Conservation (phyloP, 2,797 vertebrate genomes). For the Ibycter americanus region DNA sequence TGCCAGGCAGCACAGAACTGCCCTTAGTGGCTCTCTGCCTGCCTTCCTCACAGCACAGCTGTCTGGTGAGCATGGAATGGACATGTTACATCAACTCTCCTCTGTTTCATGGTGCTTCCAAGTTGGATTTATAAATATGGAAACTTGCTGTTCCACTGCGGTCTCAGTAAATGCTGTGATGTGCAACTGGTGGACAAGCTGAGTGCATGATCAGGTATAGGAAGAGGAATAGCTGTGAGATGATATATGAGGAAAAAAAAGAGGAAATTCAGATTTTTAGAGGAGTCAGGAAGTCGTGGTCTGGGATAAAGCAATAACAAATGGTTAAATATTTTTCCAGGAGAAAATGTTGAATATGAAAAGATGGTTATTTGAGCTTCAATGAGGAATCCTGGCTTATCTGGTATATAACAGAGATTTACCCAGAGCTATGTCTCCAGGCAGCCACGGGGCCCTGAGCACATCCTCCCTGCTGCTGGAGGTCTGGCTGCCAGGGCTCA, state of each 20-base stretch:
- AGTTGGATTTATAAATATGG: not conserved
- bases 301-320: not conserved
- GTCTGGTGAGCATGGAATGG: not conserved
- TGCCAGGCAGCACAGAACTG: not conserved
- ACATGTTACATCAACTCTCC: accelerated
- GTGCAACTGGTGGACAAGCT: not conserved
- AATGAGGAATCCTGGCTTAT: not conserved
- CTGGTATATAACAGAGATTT: not conserved
- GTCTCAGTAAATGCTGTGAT: not conserved
- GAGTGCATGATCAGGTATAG: not conserved
- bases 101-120: not conserved
- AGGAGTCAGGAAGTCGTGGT: not conserved
- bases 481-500: not conserved
- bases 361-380: not conserved
- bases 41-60: not conserved
- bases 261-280: not conserved
- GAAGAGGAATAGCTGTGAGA: not conserved
- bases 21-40: not conserved
- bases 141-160: not conserved
- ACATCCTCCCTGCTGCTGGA: not conserved
- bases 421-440: not conserved
- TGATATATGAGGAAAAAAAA: not conserved
- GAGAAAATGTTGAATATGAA: not conserved
- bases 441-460: not conserved
- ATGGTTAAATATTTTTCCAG: not conserved